Percentiles rank a stretch among this genome's conserved stretches.
phyloP scores from a whole-genome alignment of 2,797 vertebrate genomes.

The Erethizon dorsatum region DNA sequence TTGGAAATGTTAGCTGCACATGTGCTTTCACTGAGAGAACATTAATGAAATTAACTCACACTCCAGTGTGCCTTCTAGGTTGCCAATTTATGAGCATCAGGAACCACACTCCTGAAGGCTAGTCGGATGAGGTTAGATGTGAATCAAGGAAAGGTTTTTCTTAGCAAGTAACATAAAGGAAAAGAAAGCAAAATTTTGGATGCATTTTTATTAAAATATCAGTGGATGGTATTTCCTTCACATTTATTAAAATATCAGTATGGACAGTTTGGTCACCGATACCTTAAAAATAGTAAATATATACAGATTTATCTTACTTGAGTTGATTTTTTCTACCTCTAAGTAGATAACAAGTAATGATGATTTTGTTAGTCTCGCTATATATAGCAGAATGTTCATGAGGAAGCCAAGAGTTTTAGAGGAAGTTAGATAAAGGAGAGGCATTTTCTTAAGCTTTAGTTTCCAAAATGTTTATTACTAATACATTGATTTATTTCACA shows the following conservation, averaged over 20 bases:
- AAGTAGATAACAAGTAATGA: neutral
- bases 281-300: constrained; percentile 20
- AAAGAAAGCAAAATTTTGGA: constrained; percentile 17
- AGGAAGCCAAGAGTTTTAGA: neutral
- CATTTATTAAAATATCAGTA: neutral
- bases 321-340: neutral
- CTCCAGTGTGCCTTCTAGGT: neutral
- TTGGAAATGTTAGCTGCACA: constrained; percentile 62
- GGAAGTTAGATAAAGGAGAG: neutral
- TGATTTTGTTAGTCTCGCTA: neutral
- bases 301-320: neutral
- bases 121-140: neutral
- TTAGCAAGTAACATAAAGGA: neutral
- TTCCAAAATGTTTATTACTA: neutral
- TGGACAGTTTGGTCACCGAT: neutral
- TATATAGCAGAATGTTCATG: neutral
- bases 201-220: constrained; percentile 38
- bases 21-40: neutral
- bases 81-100: neutral
- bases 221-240: neutral
- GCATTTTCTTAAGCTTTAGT: neutral
- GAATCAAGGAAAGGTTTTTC: neutral
- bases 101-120: neutral
- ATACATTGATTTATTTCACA: neutral
- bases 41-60: constrained; percentile 55